Evolutionary conservation across 2,113 vertebrate species (phyloP).

Genomic region (Triplophysa tibetana): DNA sequence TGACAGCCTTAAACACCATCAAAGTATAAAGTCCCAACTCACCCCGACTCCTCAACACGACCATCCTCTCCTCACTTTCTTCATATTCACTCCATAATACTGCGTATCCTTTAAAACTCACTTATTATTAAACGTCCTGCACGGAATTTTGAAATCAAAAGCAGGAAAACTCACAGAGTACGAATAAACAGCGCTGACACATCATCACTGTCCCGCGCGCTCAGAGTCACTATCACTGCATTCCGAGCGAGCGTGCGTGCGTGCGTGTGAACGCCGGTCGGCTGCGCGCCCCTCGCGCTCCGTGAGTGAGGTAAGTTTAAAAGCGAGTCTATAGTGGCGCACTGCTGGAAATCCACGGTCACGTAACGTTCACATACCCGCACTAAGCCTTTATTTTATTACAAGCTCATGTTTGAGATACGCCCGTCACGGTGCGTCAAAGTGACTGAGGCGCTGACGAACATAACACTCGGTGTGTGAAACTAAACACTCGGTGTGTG

Average conservation of each 20-base stretch:
- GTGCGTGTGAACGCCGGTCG: conserved; percentile 9
- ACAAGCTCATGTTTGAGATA: not conserved
- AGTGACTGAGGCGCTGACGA: not conserved
- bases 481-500: not conserved
- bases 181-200: conserved; percentile 12
- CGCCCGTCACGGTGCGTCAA: conserved; percentile 5
- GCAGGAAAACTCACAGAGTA: not conserved
- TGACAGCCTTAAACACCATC: not conserved
- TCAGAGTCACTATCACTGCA: conserved; percentile 18
- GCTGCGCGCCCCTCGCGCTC: conserved; percentile 9
- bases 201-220: conserved; percentile 29
- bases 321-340: not conserved
- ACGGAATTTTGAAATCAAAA: not conserved
- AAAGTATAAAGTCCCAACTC: conserved; percentile 25
- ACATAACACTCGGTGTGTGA: too few species aligned
- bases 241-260: not conserved
- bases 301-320: conserved; percentile 7
- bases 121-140: not conserved
- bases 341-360: not conserved
- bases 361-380: not conserved
- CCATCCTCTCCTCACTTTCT: conserved; percentile 21
- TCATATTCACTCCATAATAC: conserved; percentile 2
- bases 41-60: conserved; percentile 10
- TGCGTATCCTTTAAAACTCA: not conserved
- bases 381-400: not conserved